Evolutionary conservation across 2,113 vertebrate genomes (phyloP).

Genomic region (Microtus pennsylvanicus): DNA sequence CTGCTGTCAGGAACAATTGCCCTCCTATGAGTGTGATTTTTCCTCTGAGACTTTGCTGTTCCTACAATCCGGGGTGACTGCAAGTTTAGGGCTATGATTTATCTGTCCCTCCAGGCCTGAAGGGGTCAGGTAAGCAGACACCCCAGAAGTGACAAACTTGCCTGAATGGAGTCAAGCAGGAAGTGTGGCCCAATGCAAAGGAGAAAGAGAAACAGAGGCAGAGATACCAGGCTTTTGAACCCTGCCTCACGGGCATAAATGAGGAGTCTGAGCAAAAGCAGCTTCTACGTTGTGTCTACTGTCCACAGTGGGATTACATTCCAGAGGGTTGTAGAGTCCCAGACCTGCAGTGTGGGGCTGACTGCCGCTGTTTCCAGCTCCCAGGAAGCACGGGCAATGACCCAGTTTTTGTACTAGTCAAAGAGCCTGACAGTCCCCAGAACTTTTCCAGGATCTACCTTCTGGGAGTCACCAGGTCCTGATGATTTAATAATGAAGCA

Average conservation of each 20-base stretch:
- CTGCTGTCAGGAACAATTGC: not conserved
- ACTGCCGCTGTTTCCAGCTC: rapidly evolving
- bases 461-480: slow-evolving; percentile 3
- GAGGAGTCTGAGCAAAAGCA: not conserved
- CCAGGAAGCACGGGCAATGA: not conserved
- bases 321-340: not conserved
- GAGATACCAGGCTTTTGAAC: not conserved
- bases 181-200: not conserved
- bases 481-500: not conserved
- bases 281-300: not conserved
- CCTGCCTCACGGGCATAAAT: no score
- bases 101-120: not conserved
- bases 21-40: not conserved
- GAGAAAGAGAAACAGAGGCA: not conserved
- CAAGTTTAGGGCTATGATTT: not conserved
- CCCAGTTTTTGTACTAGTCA: slow-evolving; percentile 78
- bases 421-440: slow-evolving; percentile 22
- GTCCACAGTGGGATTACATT: not conserved
- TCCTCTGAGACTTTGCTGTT: not conserved
- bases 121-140: not conserved
- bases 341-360: not conserved
- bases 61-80: not conserved
- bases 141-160: not conserved
- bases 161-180: not conserved
- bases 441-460: not conserved